A percentile compares a stretch with the other conserved stretches of the same genome.
These are phyloP conservation scores for Drosophila bocki DNA, from an alignment of 1,140 invertebrate species.

Conservation along the genomic window DNA sequence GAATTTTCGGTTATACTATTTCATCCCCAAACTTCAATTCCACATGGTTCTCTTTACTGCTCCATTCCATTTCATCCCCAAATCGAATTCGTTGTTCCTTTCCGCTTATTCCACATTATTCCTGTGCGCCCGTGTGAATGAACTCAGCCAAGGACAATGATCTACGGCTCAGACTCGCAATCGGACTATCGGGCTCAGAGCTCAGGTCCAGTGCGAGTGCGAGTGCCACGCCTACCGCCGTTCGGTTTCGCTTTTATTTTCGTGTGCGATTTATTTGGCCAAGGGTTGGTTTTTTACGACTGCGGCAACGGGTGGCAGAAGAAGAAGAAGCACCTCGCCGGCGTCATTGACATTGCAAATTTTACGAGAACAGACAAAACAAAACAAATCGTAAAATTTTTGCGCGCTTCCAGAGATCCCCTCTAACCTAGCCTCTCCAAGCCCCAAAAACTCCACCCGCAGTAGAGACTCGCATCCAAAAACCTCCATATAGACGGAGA, in stretches of 20 bases:
- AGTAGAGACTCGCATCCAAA: slow-evolving; percentile 3
- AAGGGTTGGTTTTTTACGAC: slow-evolving; percentile 77
- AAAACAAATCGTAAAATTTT: slow-evolving; percentile 77
- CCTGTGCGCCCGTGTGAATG: slow-evolving; percentile 63
- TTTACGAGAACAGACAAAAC: slow-evolving; percentile 61
- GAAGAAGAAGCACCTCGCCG: slow-evolving; percentile 30
- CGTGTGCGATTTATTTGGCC: slow-evolving; percentile 70
- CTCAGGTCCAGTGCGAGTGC: slow-evolving; percentile 25
- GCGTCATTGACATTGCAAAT: slow-evolving; percentile 81
- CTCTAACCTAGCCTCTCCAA: neutral
- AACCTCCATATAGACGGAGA: slow-evolving; percentile 43
- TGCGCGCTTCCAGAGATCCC: slow-evolving; percentile 13
- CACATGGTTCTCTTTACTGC: neutral
- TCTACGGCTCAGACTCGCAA: slow-evolving; percentile 59
- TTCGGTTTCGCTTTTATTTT: slow-evolving; percentile 46
- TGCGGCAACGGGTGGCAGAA: slow-evolving; percentile 38
- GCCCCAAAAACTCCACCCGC: neutral
- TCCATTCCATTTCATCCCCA: slow-evolving; percentile 11
- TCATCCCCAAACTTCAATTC: neutral
- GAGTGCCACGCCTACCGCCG: slow-evolving; percentile 43
- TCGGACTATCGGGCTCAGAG: slow-evolving; percentile 18
- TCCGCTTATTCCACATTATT: neutral
- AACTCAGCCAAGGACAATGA: slow-evolving; percentile 83
- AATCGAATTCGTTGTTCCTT: neutral
- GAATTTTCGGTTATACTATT: too few species aligned